Percentiles rank a stretch among this genome's conserved stretches.
Conservation (phyloP, 2,888 invertebrate genomes). For the Agrochola lota region DNA sequence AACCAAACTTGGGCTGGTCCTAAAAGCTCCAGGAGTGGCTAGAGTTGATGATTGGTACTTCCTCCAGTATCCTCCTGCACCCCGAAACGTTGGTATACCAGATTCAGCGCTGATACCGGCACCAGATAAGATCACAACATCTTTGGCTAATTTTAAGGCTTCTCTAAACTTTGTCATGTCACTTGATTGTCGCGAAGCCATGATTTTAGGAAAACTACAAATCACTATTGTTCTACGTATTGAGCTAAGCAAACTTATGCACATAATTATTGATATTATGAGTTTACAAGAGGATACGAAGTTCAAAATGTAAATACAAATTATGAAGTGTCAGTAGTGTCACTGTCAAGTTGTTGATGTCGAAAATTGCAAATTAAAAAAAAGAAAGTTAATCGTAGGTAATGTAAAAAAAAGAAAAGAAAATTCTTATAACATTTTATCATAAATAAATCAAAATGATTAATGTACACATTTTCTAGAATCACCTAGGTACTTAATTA, state of each 20-base stretch:
- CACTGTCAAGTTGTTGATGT: too few species aligned
- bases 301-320: slow-evolving; percentile 3
- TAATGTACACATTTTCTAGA: too few species aligned
- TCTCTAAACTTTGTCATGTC: slow-evolving; percentile 85
- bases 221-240: slow-evolving; percentile 50
- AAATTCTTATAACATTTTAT: too few species aligned
- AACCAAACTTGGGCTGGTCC: slow-evolving; percentile 92
- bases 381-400: too few species aligned
- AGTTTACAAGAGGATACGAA: slow-evolving; percentile 16
- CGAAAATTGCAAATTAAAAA: too few species aligned
- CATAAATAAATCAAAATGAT: too few species aligned
- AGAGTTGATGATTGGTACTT: slow-evolving; percentile 81
- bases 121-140: slow-evolving; percentile 91
- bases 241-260: slow-evolving; percentile 56
- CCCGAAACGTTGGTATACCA: slow-evolving; percentile 95
- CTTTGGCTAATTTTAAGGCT: slow-evolving; percentile 88
- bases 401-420: too few species aligned
- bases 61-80: slow-evolving; percentile 92
- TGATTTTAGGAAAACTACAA: slow-evolving; percentile 56
- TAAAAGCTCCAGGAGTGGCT: slow-evolving; percentile 93
- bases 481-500: too few species aligned
- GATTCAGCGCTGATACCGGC: slow-evolving; percentile 94
- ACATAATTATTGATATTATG: slow-evolving; percentile 55
- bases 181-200: slow-evolving; percentile 71
- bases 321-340: too few species aligned